phyloP scores from a whole-genome alignment of 1,140 invertebrate species.

The Dendrolimus kikuchii region DNA sequence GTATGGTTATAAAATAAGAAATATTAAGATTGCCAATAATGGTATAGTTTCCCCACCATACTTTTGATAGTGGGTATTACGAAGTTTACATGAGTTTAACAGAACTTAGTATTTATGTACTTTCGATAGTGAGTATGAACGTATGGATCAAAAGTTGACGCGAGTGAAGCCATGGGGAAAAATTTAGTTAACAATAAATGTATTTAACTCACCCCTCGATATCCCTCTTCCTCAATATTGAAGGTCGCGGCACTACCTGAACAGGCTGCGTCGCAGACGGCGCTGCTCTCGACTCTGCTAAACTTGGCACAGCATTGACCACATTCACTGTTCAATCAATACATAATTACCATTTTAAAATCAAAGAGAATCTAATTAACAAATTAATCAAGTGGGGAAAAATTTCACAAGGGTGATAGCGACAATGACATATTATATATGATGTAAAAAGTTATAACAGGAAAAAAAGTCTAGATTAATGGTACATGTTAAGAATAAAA shows the following conservation, averaged over 20 bases:
- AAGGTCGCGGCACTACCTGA: slow-evolving; percentile 35
- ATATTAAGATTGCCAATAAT: too few relatives aligned
- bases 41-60: too few relatives aligned
- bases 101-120: too few relatives aligned
- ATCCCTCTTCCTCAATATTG: slow-evolving; percentile 55
- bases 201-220: slow-evolving; percentile 38
- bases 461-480: too few relatives aligned
- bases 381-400: background rate
- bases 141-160: background rate
- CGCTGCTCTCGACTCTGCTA: slow-evolving; percentile 24
- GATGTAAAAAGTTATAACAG: too few relatives aligned
- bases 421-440: slow-evolving; percentile 1
- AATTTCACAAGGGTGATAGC: background rate
- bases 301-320: slow-evolving; percentile 29
- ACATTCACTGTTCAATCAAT: slow-evolving; percentile 26
- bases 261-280: slow-evolving; percentile 23
- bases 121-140: background rate
- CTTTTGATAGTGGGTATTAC: too few relatives aligned
- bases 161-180: background rate
- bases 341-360: background rate
- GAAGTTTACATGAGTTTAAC: too few relatives aligned
- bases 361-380: background rate
- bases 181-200: background rate
- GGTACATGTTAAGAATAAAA: too few relatives aligned
- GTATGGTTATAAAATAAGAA: too few relatives aligned